Percentiles rank a stretch among this genome's conserved stretches.
These are phyloP conservation scores for Timema podura DNA, from an alignment of 2,888 invertebrate genomes.

Conservation along the genomic window DNA sequence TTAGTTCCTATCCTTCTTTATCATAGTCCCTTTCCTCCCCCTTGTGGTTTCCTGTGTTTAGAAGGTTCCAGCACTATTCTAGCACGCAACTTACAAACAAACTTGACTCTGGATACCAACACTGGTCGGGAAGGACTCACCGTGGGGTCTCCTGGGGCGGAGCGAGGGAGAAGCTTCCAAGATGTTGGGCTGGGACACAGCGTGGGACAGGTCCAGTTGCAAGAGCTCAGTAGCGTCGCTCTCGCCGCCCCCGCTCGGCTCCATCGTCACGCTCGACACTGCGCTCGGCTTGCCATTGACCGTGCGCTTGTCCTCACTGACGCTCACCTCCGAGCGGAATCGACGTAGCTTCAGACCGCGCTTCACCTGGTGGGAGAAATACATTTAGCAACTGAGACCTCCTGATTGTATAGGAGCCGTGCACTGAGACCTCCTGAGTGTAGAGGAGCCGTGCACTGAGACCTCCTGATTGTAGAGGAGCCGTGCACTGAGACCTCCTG, in stretches of 20 bases:
- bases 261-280: constrained; percentile 35
- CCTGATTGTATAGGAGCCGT: background rate
- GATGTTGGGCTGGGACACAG: constrained; percentile 48
- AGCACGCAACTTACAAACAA: no score
- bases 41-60: no score
- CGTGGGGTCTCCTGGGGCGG: constrained; percentile 38
- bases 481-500: no score
- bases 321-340: constrained; percentile 46
- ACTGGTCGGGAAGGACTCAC: no score
- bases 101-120: no score
- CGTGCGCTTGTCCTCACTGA: constrained; percentile 40
- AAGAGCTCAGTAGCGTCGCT: constrained; percentile 46
- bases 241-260: constrained; percentile 44
- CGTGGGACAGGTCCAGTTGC: constrained; percentile 43
- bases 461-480: no score
- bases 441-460: no score
- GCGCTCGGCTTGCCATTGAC: constrained; percentile 36
- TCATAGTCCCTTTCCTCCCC: no score
- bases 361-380: constrained; percentile 39
- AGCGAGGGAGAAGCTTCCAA: constrained; percentile 36
- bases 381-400: no score
- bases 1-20: no score
- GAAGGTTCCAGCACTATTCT: no score
- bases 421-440: no score
- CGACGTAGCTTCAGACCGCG: constrained; percentile 44